Percentiles rank a stretch among this genome's conserved stretches.
Evolutionary conservation across 2,113 vertebrate genomes (phyloP).

Genomic region (Percopsis transmontana): DNA sequence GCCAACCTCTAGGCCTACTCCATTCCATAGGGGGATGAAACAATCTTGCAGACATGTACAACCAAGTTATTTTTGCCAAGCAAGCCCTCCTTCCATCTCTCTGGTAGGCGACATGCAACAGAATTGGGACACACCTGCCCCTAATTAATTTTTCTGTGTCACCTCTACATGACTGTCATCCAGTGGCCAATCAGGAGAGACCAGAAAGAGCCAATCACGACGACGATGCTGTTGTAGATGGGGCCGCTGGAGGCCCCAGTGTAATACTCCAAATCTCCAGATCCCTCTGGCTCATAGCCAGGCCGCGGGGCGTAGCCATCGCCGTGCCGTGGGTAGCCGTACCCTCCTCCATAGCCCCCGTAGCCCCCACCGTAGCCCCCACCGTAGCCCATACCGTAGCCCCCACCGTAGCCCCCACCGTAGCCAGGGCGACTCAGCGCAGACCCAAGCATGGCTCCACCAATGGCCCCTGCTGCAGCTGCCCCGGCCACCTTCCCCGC

Average conservation of each 20-base stretch:
- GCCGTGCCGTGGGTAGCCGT: slow-evolving; percentile 14
- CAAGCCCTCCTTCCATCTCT: no score
- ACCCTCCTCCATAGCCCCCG: slow-evolving; percentile 23
- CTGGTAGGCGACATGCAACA: no score
- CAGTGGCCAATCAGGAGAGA: slow-evolving; percentile 66
- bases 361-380: slow-evolving; percentile 43
- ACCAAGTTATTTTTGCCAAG: no score
- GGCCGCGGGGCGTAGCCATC: slow-evolving; percentile 25
- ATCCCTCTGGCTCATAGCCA: slow-evolving; percentile 66
- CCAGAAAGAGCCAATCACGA: slow-evolving; percentile 62
- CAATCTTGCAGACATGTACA: no score
- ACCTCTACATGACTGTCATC: slow-evolving; percentile 53
- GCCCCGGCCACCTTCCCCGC: slow-evolving; percentile 75
- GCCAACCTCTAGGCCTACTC: no score
- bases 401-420: slow-evolving; percentile 32
- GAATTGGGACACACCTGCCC: no score
- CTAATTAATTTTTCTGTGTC: no score
- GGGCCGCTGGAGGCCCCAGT: slow-evolving; percentile 58
- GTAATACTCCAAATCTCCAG: slow-evolving; percentile 67
- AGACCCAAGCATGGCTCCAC: slow-evolving; percentile 74
- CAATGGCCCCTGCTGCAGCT: slow-evolving; percentile 74
- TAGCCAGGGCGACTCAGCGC: slow-evolving; percentile 73
- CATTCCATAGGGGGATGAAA: no score
- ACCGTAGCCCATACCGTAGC: slow-evolving; percentile 27
- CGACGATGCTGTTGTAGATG: slow-evolving; percentile 63